A percentile compares a stretch with the other conserved stretches of the same genome.
Conservation (phyloP, 2,797 vertebrate species). For the Mallotus villosus region DNA sequence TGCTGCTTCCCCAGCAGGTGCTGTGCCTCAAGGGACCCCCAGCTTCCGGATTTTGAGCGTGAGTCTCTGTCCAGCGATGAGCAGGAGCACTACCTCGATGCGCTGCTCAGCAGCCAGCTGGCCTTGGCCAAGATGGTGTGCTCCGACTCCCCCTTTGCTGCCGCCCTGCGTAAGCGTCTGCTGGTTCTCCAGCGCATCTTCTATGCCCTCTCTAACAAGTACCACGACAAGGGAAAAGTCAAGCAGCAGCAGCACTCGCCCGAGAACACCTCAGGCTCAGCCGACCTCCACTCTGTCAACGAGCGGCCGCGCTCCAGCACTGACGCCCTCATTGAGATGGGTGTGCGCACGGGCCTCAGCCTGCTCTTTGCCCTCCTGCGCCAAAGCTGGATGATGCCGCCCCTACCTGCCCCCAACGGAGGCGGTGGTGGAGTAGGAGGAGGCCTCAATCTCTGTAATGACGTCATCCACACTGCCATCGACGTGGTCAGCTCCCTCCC, state of each 20-base stretch:
- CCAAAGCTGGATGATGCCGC: conserved; percentile 96
- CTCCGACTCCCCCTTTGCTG: conserved; percentile 95
- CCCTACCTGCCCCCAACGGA: conserved; percentile 38
- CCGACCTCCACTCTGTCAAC: conserved; percentile 89
- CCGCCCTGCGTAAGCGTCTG: conserved; percentile 90
- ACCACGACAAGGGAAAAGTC: conserved; percentile 95
- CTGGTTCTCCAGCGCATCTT: conserved; percentile 96
- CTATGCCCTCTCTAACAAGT: conserved; percentile 97
- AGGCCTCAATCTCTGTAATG: conserved; percentile 91
- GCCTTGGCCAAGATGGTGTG: conserved; percentile 98
- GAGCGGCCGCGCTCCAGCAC: conserved; percentile 95
- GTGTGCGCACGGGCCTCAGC: conserved; percentile 93
- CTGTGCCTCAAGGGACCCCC: conserved; percentile 96
- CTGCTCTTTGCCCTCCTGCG: conserved; percentile 95
- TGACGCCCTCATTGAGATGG: conserved; percentile 98
- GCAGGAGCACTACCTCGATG: conserved; percentile 98
- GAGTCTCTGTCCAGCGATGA: conserved; percentile 96
- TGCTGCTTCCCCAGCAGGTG: conserved; percentile 95
- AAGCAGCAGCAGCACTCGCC: conserved; percentile 96
- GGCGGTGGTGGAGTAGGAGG: conserved; percentile 71
- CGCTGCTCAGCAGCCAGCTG: conserved; percentile 94
- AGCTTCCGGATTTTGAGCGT: conserved; percentile 96
- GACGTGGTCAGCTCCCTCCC: conserved; percentile 96
- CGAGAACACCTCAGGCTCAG: conserved; percentile 86
- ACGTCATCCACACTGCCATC: conserved; percentile 95